These are phyloP conservation scores for Aphelinus certus DNA, from an alignment of 1,140 invertebrate genomes.

Conservation along the genomic window DNA sequence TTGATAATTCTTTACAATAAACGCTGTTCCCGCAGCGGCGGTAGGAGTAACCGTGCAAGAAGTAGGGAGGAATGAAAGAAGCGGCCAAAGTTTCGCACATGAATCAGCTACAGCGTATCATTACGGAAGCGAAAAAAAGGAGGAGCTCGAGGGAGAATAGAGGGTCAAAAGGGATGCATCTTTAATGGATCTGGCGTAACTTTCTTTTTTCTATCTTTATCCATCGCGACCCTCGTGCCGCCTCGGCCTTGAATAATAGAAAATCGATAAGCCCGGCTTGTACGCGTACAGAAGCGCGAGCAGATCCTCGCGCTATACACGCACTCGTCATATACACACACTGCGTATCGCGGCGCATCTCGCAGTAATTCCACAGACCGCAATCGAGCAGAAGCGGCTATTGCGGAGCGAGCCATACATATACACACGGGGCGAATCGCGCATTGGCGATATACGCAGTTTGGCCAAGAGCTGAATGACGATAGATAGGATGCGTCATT, in stretches of 20 bases:
- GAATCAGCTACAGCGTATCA: constrained; percentile 34
- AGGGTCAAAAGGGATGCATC: constrained; percentile 34
- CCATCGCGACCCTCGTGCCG: neutral
- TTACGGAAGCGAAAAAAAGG: constrained; percentile 11
- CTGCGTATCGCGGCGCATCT: neutral
- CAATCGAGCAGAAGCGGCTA: constrained; percentile 12
- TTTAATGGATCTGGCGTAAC: constrained; percentile 36
- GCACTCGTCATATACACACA: neutral
- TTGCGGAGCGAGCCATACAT: constrained; percentile 8
- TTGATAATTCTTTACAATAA: too few relatives aligned
- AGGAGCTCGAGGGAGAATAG: neutral
- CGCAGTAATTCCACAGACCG: constrained; percentile 10
- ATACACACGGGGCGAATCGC: neutral
- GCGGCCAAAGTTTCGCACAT: constrained; percentile 24
- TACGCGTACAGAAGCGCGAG: too few relatives aligned
- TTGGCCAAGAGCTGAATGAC: constrained; percentile 15
- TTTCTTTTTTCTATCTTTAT: constrained; percentile 12
- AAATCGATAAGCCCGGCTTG: constrained; percentile 29
- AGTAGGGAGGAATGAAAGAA: constrained; percentile 7
- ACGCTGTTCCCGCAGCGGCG: too few relatives aligned
- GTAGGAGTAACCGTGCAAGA: too few relatives aligned
- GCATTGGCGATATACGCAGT: neutral
- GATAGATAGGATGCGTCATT: constrained; percentile 28
- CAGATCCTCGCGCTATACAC: too few relatives aligned
- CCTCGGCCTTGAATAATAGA: constrained; percentile 36